phyloP scores from a whole-genome alignment of 2,888 invertebrate species.

The Drosophila koepferae region DNA sequence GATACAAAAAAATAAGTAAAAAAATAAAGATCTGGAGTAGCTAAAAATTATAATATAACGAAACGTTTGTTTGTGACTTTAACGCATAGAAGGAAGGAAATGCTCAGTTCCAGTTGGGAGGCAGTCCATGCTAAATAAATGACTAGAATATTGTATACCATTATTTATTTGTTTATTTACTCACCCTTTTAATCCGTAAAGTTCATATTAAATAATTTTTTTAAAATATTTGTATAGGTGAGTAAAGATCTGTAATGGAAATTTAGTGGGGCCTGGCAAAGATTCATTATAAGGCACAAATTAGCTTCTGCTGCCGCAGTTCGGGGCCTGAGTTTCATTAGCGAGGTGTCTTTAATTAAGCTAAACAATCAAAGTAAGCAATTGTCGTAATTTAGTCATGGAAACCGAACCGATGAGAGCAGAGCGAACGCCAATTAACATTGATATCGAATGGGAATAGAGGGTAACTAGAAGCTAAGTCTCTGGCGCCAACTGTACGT shows the following conservation, averaged over 20 bases:
- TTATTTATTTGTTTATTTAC: no score
- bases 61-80: no score
- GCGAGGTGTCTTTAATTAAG: constrained; percentile 75
- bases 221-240: not conserved
- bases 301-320: not conserved
- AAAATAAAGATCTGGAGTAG: no score
- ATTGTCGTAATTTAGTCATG: constrained; percentile 72
- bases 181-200: no score
- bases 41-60: no score
- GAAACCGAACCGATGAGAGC: constrained; percentile 60
- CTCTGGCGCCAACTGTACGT: constrained; percentile 65
- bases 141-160: no score
- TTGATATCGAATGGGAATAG: constrained; percentile 55
- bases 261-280: constrained; percentile 18
- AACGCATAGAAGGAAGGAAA: no score
- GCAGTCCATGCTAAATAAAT: no score
- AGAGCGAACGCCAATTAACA: constrained; percentile 66
- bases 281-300: constrained; percentile 34
- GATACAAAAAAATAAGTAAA: not conserved
- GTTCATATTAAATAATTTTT: not conserved
- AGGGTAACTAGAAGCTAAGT: constrained; percentile 67
- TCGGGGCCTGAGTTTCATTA: constrained; percentile 67
- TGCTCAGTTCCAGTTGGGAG: no score
- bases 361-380: constrained; percentile 72
- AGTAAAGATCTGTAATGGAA: not conserved